phyloP scores from a whole-genome alignment of 2,797 vertebrate genomes.

The Pelodytes ibericus region DNA sequence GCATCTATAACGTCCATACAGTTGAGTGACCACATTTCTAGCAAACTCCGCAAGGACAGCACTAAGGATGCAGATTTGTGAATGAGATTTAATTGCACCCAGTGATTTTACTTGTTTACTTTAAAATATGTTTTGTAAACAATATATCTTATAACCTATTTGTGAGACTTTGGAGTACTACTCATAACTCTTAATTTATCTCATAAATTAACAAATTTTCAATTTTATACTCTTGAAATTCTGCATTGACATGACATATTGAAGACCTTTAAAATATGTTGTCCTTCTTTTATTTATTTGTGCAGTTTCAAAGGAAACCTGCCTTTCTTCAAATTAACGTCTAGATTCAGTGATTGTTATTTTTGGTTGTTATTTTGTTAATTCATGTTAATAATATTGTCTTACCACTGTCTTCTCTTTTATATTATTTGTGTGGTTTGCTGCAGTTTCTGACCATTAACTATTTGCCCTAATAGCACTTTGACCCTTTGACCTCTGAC shows the following conservation, averaged over 20 bases:
- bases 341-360: no score
- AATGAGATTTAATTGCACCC: no score
- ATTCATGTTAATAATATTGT: background rate
- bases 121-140: background rate
- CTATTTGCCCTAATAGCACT: background rate
- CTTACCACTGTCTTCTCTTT: background rate
- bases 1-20: no score
- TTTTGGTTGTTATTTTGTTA: background rate
- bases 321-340: background rate
- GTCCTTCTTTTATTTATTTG: background rate
- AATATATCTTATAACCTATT: background rate
- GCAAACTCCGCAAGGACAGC: no score
- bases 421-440: background rate
- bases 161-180: no score
- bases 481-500: conserved; percentile 46
- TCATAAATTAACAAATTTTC: background rate
- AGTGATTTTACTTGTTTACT: background rate
- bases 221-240: background rate
- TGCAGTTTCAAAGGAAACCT: background rate
- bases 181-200: background rate
- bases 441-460: conserved; percentile 1
- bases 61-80: no score
- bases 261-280: background rate
- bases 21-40: no score
- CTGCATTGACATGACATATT: background rate